phyloP scores from a whole-genome alignment of 2,113 vertebrate genomes.

The Coreoperca whiteheadi region DNA sequence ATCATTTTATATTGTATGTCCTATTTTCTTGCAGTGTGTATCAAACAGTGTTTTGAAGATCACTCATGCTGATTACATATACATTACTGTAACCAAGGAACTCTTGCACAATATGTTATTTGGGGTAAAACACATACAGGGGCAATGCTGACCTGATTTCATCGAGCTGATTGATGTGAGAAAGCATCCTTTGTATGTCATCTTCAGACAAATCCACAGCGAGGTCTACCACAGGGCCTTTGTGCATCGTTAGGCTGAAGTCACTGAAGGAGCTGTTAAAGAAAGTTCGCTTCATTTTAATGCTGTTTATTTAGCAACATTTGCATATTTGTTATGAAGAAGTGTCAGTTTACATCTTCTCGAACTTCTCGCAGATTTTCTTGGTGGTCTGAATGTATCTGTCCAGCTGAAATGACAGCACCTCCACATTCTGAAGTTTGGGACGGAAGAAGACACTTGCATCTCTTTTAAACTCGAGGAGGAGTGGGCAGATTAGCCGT shows the following conservation, averaged over 20 bases:
- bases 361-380: conserved; percentile 64
- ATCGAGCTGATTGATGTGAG: conserved; percentile 42
- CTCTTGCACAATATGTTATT: neutral
- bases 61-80: no score
- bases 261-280: conserved; percentile 38
- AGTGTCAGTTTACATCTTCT: conserved; percentile 49
- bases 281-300: neutral
- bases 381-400: conserved; percentile 70
- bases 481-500: conserved; percentile 60
- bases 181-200: conserved; percentile 59
- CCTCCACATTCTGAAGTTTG: conserved; percentile 67
- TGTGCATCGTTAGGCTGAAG: neutral
- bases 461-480: conserved; percentile 78
- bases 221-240: conserved; percentile 31
- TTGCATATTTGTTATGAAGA: neutral
- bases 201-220: conserved; percentile 54
- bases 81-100: neutral
- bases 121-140: neutral
- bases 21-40: no score
- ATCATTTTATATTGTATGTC: no score
- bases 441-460: conserved; percentile 68
- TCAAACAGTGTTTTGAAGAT: no score
- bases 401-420: conserved; percentile 75
- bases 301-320: neutral
- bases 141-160: conserved; percentile 56